Base-by-base conservation (phyloP, 2,113 vertebrate species). In the Oryzias woworae region DNA sequence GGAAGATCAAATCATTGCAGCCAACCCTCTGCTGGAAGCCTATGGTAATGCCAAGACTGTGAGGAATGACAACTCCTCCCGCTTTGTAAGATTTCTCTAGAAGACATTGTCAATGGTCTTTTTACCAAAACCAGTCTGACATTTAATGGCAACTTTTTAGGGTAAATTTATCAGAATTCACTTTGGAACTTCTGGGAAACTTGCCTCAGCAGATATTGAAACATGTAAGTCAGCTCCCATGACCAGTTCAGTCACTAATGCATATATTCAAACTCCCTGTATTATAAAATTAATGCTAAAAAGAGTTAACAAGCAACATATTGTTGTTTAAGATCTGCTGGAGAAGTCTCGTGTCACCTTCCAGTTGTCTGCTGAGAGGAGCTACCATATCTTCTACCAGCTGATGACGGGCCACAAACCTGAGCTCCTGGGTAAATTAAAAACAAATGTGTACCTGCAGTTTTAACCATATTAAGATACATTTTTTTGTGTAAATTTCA, bases 31-130 rank as follows among this genome's bases (percentile, higher is more conserved):
- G 56, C 80, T 94, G 66, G 94, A 94, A 54, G 92, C 93, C 26
- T 94, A 93, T 70, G 94, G 94, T 77, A 94, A 94, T 5, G 93
- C 93, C 81, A 94, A 94, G 80, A 94, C 94, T 0, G 90, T 94
- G 86, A 92, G 93, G 75, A 94, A 94, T 50, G 93, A 94, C 88
- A 94, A 94, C 84, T 94, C 94, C 10, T 94, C 94, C 20, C 93
- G 93, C 47, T 94, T 94, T 78, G 93, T 94, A 73, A 93, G 94
- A 92, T 7, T 45, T 66, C 23, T 17, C 4, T 17, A 3, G 20
- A 7, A 31, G 10, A 58, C 31, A 14, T 14, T n/a, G 10, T 49
- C 26, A 26, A 14, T 26, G 36, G 7, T 7, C 3, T 13, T 18
- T 49, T 3, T 22, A 43, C 14, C 58, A 53, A 53, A 2, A 18